Conservation (phyloP, 2,113 vertebrate species). For the Sorex araneus region DNA sequence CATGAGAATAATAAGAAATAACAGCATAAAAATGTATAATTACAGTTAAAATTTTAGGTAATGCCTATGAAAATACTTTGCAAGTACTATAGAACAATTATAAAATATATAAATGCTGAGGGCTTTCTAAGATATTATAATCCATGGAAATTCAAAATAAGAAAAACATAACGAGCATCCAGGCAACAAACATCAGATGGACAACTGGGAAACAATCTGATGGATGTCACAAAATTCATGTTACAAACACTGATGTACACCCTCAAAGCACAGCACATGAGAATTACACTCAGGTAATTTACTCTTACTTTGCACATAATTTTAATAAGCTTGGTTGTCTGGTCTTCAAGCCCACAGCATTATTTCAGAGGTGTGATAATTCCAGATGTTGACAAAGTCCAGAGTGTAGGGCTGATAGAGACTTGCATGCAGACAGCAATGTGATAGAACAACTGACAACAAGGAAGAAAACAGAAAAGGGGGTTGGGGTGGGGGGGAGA, state of each 20-base stretch:
- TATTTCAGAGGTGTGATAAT: slow-evolving; percentile 74
- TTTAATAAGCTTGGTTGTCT: slow-evolving; percentile 78
- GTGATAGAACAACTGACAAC: slow-evolving; percentile 75
- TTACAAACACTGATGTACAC: slow-evolving; percentile 56
- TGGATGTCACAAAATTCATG: slow-evolving; percentile 43
- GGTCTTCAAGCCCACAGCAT: slow-evolving; percentile 79
- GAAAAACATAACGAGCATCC: slow-evolving; percentile 60
- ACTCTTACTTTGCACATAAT: slow-evolving; percentile 78
- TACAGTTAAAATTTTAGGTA: slow-evolving; percentile 66
- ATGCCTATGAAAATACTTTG: slow-evolving; percentile 35
- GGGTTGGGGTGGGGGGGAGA: slow-evolving; percentile 58
- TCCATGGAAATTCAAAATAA: slow-evolving; percentile 80
- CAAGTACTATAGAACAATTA: slow-evolving; percentile 14
- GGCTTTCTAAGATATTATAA: slow-evolving; percentile 36
- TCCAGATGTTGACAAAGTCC: slow-evolving; percentile 77
- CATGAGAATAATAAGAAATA: slow-evolving; percentile 72
- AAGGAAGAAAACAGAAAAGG: slow-evolving; percentile 67
- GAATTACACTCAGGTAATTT: slow-evolving; percentile 67
- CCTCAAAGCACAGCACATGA: slow-evolving; percentile 66
- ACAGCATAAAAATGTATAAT: slow-evolving; percentile 10
- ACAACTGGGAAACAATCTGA: slow-evolving; percentile 59
- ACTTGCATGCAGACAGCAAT: slow-evolving; percentile 80
- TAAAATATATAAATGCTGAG: background rate
- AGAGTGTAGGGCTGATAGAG: slow-evolving; percentile 70
- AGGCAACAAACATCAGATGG: slow-evolving; percentile 54